Evolutionary conservation across 64 coral and sea anemone species (phyloP).

Genomic region (Pocillopora damicornis): DNA sequence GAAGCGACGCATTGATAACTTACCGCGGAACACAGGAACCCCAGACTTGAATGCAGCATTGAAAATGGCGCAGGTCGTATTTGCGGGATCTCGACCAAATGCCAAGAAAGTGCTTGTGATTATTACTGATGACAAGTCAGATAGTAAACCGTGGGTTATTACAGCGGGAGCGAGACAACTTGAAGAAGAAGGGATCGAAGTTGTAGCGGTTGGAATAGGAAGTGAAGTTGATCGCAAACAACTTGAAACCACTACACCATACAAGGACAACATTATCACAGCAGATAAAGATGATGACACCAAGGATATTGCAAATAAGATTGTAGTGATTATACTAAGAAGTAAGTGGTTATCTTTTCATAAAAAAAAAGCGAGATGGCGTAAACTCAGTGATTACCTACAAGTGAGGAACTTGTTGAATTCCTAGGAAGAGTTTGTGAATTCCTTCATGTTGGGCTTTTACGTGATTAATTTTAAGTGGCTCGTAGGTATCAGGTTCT

Average conservation of each 20-base stretch:
- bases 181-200: slow-evolving; percentile 59
- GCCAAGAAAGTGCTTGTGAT: slow-evolving; percentile 81
- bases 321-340: slow-evolving; percentile 55
- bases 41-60: slow-evolving; percentile 57
- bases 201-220: slow-evolving; percentile 73
- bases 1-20: slow-evolving; percentile 36
- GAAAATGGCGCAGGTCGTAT: slow-evolving; percentile 45
- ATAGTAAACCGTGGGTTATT: slow-evolving; percentile 34
- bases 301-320: slow-evolving; percentile 38
- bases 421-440: background rate
- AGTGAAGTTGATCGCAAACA: slow-evolving; percentile 29
- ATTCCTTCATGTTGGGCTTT: background rate
- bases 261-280: slow-evolving; percentile 26
- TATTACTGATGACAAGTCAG: slow-evolving; percentile 59
- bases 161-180: background rate
- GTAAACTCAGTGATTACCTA: background rate
- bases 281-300: slow-evolving; percentile 41
- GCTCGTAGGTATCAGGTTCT: too few species aligned
- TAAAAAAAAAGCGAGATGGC: background rate
- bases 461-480: background rate
- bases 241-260: slow-evolving; percentile 32
- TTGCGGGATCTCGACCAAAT: slow-evolving; percentile 44
- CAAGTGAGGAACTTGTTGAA: background rate
- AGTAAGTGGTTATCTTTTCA: slow-evolving; percentile 16
- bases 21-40: slow-evolving; percentile 37